Conservation (phyloP, 1,140 invertebrate genomes). For the Solenopsis invicta region DNA sequence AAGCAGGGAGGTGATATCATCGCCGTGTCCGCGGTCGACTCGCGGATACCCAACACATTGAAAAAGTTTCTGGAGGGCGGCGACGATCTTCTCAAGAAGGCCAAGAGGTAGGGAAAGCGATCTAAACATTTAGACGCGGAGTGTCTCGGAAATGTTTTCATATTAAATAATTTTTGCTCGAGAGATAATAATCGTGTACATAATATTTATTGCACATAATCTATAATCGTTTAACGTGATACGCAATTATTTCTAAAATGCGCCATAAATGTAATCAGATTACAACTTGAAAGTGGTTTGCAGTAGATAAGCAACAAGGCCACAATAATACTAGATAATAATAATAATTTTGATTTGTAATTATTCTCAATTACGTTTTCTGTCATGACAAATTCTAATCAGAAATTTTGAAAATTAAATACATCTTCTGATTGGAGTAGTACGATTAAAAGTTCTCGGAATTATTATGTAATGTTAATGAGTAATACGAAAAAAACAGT, state of each 20-base stretch:
- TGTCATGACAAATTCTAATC: background rate
- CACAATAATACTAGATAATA: background rate
- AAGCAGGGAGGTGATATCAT: slow-evolving; percentile 88
- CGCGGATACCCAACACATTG: slow-evolving; percentile 88
- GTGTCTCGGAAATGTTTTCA: too few species aligned
- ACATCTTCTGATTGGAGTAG: background rate
- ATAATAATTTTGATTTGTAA: background rate
- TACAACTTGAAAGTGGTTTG: background rate
- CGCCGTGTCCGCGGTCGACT: slow-evolving; percentile 88
- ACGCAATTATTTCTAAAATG: background rate
- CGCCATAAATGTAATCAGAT: background rate
- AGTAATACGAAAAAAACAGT: too few species aligned
- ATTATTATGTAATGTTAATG: background rate
- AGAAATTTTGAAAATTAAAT: background rate
- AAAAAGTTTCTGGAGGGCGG: slow-evolving; percentile 88
- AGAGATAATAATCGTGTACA: background rate
- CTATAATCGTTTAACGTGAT: background rate
- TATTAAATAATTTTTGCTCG: background rate
- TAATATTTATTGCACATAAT: background rate
- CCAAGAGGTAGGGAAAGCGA: slow-evolving; percentile 85
- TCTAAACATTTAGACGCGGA: background rate
- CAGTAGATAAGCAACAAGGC: slow-evolving; percentile 16
- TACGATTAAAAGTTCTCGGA: background rate
- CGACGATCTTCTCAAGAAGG: slow-evolving; percentile 86
- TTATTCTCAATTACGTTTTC: background rate